phyloP scores from a whole-genome alignment of 2,888 invertebrate genomes.

The Selenia dentaria region DNA sequence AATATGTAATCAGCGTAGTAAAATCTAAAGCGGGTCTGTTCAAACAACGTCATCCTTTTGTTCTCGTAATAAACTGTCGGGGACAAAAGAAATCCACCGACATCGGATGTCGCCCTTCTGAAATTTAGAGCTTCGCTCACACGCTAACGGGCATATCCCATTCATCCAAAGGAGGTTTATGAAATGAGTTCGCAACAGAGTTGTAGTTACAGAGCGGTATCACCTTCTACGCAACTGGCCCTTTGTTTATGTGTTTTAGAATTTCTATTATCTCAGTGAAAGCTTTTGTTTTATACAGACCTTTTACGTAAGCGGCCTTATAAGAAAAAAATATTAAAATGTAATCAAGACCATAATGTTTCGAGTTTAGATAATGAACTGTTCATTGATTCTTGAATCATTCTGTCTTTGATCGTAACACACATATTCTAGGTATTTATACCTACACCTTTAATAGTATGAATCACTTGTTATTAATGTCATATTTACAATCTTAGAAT shows the following conservation, averaged over 20 bases:
- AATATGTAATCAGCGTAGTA: slow-evolving; percentile 69
- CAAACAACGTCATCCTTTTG: slow-evolving; percentile 70
- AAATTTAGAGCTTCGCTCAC: slow-evolving; percentile 56
- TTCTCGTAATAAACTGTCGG: slow-evolving; percentile 76
- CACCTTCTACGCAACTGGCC: slow-evolving; percentile 33
- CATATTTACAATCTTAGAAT: too few relatives aligned
- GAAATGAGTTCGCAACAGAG: slow-evolving; percentile 46
- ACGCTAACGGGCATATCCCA: slow-evolving; percentile 47
- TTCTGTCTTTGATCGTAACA: too few relatives aligned
- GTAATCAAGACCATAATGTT: too few relatives aligned
- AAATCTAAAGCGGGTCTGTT: slow-evolving; percentile 70
- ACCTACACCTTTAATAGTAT: too few relatives aligned
- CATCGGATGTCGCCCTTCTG: slow-evolving; percentile 62
- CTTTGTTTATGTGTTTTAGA: slow-evolving; percentile 20
- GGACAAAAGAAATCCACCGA: slow-evolving; percentile 72
- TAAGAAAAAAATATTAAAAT: too few relatives aligned
- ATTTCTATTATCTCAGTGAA: slow-evolving; percentile 15
- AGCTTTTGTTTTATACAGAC: slow-evolving; percentile 17
- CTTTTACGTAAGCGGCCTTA: too few relatives aligned
- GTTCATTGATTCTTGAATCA: too few relatives aligned
- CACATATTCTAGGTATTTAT: too few relatives aligned
- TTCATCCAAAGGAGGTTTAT: slow-evolving; percentile 54
- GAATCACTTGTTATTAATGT: too few relatives aligned
- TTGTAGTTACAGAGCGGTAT: slow-evolving; percentile 34
- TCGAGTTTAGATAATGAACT: too few relatives aligned